Conservation (phyloP, 2,113 vertebrate species). For the Ameiurus melas region DNA sequence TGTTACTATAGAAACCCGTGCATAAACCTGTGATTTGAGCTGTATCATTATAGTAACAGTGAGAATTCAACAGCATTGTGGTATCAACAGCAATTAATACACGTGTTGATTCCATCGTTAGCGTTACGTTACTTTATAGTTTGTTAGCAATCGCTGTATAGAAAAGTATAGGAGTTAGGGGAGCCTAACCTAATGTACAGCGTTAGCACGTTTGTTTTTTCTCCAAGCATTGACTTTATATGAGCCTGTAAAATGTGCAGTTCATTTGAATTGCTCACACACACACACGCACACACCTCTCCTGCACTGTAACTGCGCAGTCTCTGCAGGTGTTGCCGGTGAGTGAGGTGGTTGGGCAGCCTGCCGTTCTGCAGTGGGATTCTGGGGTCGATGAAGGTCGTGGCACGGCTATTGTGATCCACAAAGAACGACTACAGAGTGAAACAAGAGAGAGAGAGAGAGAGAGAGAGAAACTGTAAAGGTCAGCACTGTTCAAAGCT, state of each 20-base stretch:
- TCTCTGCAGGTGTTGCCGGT: slow-evolving; percentile 51
- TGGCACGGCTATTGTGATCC: slow-evolving; percentile 87
- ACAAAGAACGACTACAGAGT: slow-evolving; percentile 84
- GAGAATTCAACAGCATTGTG: no score
- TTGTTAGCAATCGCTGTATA: not conserved
- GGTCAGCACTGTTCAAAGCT: not conserved
- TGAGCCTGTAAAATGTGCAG: not conserved
- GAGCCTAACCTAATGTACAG: not conserved
- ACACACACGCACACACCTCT: slow-evolving; percentile 39
- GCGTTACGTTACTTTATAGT: no score
- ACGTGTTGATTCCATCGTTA: no score
- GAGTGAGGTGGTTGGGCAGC: slow-evolving; percentile 76
- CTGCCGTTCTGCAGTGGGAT: slow-evolving; percentile 86
- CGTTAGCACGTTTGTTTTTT: not conserved
- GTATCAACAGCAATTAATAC: no score
- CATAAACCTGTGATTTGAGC: not conserved
- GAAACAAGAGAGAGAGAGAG: not conserved
- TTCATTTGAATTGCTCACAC: not conserved
- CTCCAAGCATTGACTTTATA: not conserved
- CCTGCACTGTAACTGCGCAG: slow-evolving; percentile 54
- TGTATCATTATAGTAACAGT: not conserved
- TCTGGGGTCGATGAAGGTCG: slow-evolving; percentile 87
- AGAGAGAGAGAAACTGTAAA: not conserved
- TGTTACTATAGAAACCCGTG: slow-evolving; percentile 87
- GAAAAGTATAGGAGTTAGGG: not conserved